Percentiles rank a stretch among this genome's conserved stretches.
These are phyloP conservation scores for Etheostoma perlongum DNA, from an alignment of 2,797 vertebrate genomes.

Conservation along the genomic window DNA sequence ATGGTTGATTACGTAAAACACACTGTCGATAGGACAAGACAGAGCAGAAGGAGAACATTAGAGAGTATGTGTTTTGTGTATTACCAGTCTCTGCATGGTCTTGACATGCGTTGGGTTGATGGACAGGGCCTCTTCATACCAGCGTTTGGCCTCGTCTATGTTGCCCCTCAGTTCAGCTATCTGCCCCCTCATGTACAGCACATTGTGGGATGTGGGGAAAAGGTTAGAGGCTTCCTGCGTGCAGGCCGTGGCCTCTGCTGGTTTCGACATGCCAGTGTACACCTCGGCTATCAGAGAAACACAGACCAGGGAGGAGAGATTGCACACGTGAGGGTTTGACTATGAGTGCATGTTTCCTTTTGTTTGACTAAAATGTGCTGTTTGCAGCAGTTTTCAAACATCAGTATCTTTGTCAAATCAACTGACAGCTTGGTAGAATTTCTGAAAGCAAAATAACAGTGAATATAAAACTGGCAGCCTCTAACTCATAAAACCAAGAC, in stretches of 20 bases:
- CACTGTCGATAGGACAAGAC: slow-evolving; percentile 11
- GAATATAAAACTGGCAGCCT: neutral
- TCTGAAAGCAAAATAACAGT: neutral
- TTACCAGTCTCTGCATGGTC: slow-evolving; percentile 99
- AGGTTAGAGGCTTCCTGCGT: slow-evolving; percentile 98
- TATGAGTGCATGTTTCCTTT: neutral
- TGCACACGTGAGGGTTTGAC: neutral
- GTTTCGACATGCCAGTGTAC: slow-evolving; percentile 96
- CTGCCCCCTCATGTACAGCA: slow-evolving; percentile 96
- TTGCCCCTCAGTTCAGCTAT: slow-evolving; percentile 95
- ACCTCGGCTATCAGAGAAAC: slow-evolving; percentile 89
- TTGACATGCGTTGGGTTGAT: slow-evolving; percentile 98
- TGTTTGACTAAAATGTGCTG: neutral
- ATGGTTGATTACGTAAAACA: slow-evolving; percentile 38
- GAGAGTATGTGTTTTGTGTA: neutral
- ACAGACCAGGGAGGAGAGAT: slow-evolving; percentile 2
- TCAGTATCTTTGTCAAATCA: neutral
- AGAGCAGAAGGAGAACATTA: neutral
- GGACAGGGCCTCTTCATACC: slow-evolving; percentile 98
- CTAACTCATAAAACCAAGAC: neutral
- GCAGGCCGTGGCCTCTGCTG: slow-evolving; percentile 94
- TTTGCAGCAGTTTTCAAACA: neutral
- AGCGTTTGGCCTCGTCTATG: slow-evolving; percentile 94
- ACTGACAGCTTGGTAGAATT: neutral
- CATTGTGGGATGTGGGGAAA: slow-evolving; percentile 96